Conservation (phyloP, 2,113 vertebrate genomes). For the Psittacara wagleri region DNA sequence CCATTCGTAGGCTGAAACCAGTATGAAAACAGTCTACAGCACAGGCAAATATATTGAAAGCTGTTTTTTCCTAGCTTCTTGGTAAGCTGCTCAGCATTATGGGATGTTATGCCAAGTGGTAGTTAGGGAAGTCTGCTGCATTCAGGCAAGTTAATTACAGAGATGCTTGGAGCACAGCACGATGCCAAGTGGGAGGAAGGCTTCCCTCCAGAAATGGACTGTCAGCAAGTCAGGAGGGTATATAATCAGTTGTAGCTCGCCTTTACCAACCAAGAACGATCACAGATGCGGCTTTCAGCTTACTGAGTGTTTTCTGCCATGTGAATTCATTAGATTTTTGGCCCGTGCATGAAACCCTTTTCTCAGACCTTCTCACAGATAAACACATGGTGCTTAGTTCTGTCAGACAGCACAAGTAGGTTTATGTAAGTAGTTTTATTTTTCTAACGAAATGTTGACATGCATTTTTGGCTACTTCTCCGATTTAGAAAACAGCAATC, state of each 20-base stretch:
- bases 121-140: not conserved
- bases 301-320: not conserved
- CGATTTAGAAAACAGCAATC: not conserved
- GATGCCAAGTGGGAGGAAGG: conserved; percentile 5
- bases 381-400: not conserved
- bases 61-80: not conserved
- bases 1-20: not conserved
- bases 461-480: not conserved
- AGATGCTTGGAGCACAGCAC: not conserved
- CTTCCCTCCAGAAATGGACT: not conserved
- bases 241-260: not conserved
- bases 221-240: not conserved
- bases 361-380: not conserved
- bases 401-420: not conserved
- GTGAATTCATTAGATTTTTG: not conserved
- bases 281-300: not conserved
- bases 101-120: not conserved
- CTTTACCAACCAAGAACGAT: not conserved
- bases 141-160: not conserved
- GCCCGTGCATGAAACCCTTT: not conserved
- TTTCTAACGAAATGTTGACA: not conserved
- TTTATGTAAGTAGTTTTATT: not conserved
- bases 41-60: not conserved
- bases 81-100: not conserved
- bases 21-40: not conserved